Percentiles rank a stretch among this genome's conserved stretches.
These are phyloP conservation scores for Abrostola triplasia DNA, from an alignment of 2,888 invertebrate species.

Conservation along the genomic window DNA sequence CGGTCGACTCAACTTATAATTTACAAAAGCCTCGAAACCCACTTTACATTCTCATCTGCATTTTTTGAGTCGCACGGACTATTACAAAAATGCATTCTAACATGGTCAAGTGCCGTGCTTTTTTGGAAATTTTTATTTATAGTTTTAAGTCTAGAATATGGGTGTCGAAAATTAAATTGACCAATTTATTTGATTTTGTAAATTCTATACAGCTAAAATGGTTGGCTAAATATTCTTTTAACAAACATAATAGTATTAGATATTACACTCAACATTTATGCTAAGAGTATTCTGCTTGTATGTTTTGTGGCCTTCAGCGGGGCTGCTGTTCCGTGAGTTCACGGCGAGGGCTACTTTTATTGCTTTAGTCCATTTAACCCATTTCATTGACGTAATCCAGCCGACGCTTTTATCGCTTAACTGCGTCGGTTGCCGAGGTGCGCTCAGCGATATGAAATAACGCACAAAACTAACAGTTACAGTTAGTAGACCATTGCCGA, in stretches of 20 bases:
- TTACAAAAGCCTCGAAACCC: constrained; percentile 32
- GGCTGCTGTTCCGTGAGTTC: constrained; percentile 75
- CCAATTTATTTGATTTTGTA: too few species aligned
- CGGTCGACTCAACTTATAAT: constrained; percentile 26
- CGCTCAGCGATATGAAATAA: constrained; percentile 49
- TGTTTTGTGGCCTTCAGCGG: constrained; percentile 70
- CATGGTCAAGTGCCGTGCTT: not conserved
- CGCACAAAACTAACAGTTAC: constrained; percentile 28
- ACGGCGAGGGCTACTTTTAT: constrained; percentile 84
- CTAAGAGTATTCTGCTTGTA: constrained; percentile 41
- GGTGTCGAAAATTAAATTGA: too few species aligned
- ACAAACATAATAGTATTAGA: not conserved
- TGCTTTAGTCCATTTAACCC: constrained; percentile 81
- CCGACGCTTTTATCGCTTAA: constrained; percentile 65
- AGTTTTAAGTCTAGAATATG: too few species aligned
- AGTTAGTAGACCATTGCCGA: constrained; percentile 21
- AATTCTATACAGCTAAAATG: too few species aligned
- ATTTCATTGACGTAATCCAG: constrained; percentile 81
- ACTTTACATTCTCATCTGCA: constrained; percentile 31
- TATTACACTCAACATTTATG: constrained; percentile 53
- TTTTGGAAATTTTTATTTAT: not conserved
- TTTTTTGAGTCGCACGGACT: constrained; percentile 31
- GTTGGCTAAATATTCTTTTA: too few species aligned
- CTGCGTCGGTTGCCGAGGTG: constrained; percentile 51
- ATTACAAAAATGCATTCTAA: constrained; percentile 28